phyloP scores from a whole-genome alignment of 35 echinoderm and acorn worm genomes.

The Patiria miniata region DNA sequence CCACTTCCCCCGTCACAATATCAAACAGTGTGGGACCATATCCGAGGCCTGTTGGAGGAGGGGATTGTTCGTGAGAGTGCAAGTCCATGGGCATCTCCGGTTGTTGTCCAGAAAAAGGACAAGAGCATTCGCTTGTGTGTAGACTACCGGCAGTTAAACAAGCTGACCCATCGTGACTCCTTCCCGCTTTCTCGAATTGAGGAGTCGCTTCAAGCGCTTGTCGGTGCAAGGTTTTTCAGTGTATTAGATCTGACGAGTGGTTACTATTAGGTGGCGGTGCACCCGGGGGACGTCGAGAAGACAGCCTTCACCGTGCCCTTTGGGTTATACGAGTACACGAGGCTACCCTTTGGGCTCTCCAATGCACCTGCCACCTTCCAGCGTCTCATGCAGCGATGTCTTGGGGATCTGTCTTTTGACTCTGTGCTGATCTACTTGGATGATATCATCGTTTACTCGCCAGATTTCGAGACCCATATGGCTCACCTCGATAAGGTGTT shows the following conservation, averaged over 20 bases:
- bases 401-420: conserved; percentile 19
- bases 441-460: conserved; percentile 41
- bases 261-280: conserved; percentile 29
- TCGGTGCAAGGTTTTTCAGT: conserved; percentile 38
- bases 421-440: conserved; percentile 42
- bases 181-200: conserved; percentile 34
- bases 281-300: conserved; percentile 5
- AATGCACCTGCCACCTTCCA: conserved; percentile 47
- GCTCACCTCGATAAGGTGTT: conserved; percentile 1
- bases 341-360: conserved; percentile 27
- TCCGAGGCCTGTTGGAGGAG: background rate
- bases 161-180: conserved; percentile 31
- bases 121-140: conserved; percentile 41
- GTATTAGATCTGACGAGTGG: conserved; percentile 30
- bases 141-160: conserved; percentile 44
- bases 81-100: conserved; percentile 31
- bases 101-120: conserved; percentile 43
- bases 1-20: background rate
- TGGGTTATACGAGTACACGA: conserved; percentile 43
- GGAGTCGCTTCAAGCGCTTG: conserved; percentile 24
- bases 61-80: conserved; percentile 5
- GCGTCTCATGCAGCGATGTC: conserved; percentile 1
- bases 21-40: background rate
- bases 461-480: conserved; percentile 20
- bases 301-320: conserved; percentile 35